These are phyloP conservation scores for Brachyopa scutellaris DNA, from an alignment of 2,888 invertebrate species.

Conservation along the genomic window DNA sequence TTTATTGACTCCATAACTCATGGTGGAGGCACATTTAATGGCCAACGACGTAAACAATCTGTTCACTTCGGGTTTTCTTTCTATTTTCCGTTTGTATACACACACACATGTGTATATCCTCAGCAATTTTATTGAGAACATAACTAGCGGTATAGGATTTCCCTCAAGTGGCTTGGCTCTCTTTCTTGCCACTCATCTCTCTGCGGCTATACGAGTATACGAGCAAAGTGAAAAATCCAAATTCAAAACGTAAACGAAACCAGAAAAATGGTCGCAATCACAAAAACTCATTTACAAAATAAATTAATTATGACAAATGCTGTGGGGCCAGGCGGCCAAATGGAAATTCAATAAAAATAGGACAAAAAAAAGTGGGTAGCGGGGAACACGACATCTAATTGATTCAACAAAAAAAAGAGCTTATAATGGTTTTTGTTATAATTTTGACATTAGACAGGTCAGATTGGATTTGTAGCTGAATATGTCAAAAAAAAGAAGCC, in stretches of 20 bases:
- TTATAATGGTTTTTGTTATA: too few species aligned
- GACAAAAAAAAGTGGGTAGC: too few species aligned
- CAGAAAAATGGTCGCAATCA: constrained; percentile 37
- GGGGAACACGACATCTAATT: too few species aligned
- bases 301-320: constrained; percentile 53
- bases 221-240: too few species aligned
- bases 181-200: too few species aligned
- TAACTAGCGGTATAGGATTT: neutral
- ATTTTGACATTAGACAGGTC: too few species aligned
- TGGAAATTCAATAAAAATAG: constrained; percentile 41
- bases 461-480: too few species aligned
- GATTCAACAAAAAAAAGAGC: too few species aligned
- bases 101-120: neutral
- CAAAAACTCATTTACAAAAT: constrained; percentile 38
- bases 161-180: too few species aligned
- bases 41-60: constrained; percentile 55
- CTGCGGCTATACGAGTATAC: too few species aligned
- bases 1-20: constrained; percentile 54
- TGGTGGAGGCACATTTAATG: constrained; percentile 44
- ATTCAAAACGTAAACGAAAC: neutral
- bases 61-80: constrained; percentile 10
- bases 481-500: too few species aligned
- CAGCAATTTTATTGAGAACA: neutral
- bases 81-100: neutral
- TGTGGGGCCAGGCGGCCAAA: too few species aligned